Conservation (phyloP, 2,113 vertebrate genomes). For the Tor tambroides region DNA sequence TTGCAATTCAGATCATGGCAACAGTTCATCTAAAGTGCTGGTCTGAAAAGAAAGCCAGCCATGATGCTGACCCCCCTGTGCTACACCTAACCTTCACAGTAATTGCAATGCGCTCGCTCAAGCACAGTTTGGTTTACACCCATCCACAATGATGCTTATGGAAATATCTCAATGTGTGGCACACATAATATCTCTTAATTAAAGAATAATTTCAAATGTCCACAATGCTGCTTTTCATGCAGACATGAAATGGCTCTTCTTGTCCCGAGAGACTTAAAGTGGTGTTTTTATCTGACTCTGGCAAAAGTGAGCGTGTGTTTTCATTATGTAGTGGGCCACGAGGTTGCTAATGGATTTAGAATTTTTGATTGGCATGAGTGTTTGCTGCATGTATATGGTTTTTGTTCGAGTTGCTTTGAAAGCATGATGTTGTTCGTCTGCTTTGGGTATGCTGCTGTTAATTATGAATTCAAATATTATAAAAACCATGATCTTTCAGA, state of each 20-base stretch:
- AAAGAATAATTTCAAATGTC: conserved; percentile 72
- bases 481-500: conserved; percentile 25
- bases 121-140: conserved; percentile 44
- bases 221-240: conserved; percentile 63
- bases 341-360: conserved; percentile 80
- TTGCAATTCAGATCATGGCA: conserved; percentile 21
- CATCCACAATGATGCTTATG: conserved; percentile 48
- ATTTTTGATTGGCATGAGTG: conserved; percentile 60
- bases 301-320: conserved; percentile 75
- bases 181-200: conserved; percentile 72
- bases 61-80: conserved; percentile 4
- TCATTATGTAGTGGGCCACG: conserved; percentile 73
- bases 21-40: conserved; percentile 16
- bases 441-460: conserved; percentile 34
- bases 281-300: conserved; percentile 76
- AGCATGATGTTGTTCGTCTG: conserved; percentile 52
- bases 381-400: conserved; percentile 27
- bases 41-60: conserved; percentile 23
- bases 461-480: conserved; percentile 38
- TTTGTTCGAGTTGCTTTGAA: conserved; percentile 48
- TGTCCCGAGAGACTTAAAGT: conserved; percentile 75
- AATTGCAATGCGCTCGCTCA: conserved; percentile 36
- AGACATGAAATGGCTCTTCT: conserved; percentile 77
- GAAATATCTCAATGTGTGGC: conserved; percentile 55
- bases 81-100: background rate